Percentiles rank a stretch among this genome's conserved stretches.
phyloP scores from a whole-genome alignment of 2,888 invertebrate genomes.

The Ochropleura leucogaster region DNA sequence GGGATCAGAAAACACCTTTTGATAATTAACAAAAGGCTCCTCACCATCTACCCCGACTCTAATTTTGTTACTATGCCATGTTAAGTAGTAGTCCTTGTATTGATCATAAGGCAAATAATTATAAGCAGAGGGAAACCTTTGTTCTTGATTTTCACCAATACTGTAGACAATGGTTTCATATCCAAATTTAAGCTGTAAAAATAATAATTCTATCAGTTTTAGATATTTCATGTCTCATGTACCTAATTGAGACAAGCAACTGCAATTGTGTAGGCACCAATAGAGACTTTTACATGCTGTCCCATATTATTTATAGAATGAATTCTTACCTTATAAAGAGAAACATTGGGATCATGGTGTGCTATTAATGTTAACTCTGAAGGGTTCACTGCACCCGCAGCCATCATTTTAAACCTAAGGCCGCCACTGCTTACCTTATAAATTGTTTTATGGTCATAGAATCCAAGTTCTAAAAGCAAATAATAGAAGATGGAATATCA shows the following conservation, averaged over 20 bases:
- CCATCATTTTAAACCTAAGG: constrained; percentile 62
- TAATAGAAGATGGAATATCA: background rate
- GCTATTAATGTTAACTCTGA: constrained; percentile 57
- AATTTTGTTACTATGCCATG: constrained; percentile 66
- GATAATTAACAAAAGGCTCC: constrained; percentile 46
- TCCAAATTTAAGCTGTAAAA: constrained; percentile 56
- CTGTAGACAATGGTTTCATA: constrained; percentile 38
- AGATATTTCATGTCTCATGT: background rate
- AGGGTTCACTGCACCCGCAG: constrained; percentile 18
- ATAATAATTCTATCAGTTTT: background rate
- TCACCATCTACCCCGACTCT: constrained; percentile 44
- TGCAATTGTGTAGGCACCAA: background rate
- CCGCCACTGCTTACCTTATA: constrained; percentile 61
- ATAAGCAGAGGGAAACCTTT: constrained; percentile 18
- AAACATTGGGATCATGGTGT: constrained; percentile 54
- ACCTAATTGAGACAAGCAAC: background rate
- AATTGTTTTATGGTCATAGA: constrained; percentile 36
- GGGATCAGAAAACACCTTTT: constrained; percentile 19
- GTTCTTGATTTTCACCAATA: constrained; percentile 1
- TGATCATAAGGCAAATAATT: constrained; percentile 21
- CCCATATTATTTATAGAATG: background rate
- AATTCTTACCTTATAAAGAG: constrained; percentile 64
- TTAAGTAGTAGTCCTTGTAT: constrained; percentile 64
- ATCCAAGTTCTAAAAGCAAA: constrained; percentile 41
- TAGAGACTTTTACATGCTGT: background rate